Base-by-base conservation (phyloP, 2,888 invertebrate genomes). In the Dicyrtomina minuta region DNA sequence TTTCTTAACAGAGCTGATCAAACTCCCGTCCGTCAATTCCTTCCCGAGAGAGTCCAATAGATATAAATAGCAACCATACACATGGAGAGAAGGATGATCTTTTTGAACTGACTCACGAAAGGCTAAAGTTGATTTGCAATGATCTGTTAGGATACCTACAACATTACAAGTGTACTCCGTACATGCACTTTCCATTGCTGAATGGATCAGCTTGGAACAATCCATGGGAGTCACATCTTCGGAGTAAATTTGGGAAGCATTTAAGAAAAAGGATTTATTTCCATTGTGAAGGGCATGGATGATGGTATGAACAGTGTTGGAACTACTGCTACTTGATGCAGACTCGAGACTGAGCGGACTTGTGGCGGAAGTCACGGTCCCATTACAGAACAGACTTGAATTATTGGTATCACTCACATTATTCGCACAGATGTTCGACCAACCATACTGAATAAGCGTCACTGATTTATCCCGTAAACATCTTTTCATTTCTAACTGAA, bases 391-490 rank as follows among this genome's bases (percentile, higher is more conserved):
- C n/a, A n/a, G n/a, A n/a, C n/a, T n/a, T n/a, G n/a, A n/a, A n/a
- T n/a, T n/a, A n/a, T n/a, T n/a, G n/a, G n/a, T n/a, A n/a, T n/a
- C n/a, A n/a, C n/a, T n/a, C n/a, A n/a, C n/a, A n/a, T n/a, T n/a
- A n/a, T n/a, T 1, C 20, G 27, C 22, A 12, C 13, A 1, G n/a
- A 39, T 39, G 26, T 44, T 64, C 13, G 66, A 70, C 74, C 72
- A 73, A 17, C 73, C 73, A 65, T 66, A 66, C 41, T 73, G 73
- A 6, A 71, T 46, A 0, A 73, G 41, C 0, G 56, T 49, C 12
- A 61, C 71, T 39, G 56, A 62, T 53, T 68, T 69, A 26, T 53
- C 51, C 15, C 22, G 22, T 4, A 71, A 12, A 13, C 56, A 20
- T 2, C 6, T 27, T 1, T 55, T 60, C 39, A 64, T 41, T 46